A percentile compares a stretch with the other conserved stretches of the same genome.
Conservation (phyloP, 2,888 invertebrate species). For the Nemapogon koenigi region DNA sequence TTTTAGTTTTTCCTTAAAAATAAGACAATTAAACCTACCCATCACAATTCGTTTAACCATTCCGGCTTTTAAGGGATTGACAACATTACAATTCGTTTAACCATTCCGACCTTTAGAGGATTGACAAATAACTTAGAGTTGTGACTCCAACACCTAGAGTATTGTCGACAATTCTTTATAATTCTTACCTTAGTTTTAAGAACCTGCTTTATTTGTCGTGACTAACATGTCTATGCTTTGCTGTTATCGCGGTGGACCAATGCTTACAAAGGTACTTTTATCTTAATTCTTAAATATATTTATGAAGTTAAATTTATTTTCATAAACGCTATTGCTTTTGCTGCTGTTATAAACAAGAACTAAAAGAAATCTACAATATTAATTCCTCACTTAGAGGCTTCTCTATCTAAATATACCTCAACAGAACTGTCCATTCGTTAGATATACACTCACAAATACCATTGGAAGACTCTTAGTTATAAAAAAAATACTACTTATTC, state of each 20-base stretch:
- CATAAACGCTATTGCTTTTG: constrained; percentile 45
- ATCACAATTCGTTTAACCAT: not conserved
- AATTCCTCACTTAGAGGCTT: too few relatives aligned
- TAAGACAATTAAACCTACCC: not conserved
- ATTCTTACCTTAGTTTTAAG: constrained; percentile 23
- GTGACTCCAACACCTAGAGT: constrained; percentile 17
- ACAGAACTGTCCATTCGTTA: too few relatives aligned
- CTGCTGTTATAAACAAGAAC: too few relatives aligned
- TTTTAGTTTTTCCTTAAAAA: too few relatives aligned
- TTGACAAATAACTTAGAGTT: constrained; percentile 22
- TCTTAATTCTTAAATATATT: constrained; percentile 34
- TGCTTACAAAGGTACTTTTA: constrained; percentile 59
- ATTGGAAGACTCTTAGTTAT: too few relatives aligned
- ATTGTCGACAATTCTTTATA: constrained; percentile 30
- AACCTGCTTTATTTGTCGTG: constrained; percentile 51
- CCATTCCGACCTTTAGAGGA: constrained; percentile 27
- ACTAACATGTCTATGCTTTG: constrained; percentile 56
- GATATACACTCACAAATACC: too few relatives aligned
- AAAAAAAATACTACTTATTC: too few relatives aligned
- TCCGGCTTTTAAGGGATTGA: constrained; percentile 32
- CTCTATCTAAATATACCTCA: too few relatives aligned
- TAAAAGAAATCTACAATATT: too few relatives aligned
- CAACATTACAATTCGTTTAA: too few relatives aligned
- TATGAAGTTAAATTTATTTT: constrained; percentile 20
- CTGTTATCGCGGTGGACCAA: constrained; percentile 53